Base-by-base conservation (phyloP, 2,113 vertebrate species). In the Anhinga rufa region DNA sequence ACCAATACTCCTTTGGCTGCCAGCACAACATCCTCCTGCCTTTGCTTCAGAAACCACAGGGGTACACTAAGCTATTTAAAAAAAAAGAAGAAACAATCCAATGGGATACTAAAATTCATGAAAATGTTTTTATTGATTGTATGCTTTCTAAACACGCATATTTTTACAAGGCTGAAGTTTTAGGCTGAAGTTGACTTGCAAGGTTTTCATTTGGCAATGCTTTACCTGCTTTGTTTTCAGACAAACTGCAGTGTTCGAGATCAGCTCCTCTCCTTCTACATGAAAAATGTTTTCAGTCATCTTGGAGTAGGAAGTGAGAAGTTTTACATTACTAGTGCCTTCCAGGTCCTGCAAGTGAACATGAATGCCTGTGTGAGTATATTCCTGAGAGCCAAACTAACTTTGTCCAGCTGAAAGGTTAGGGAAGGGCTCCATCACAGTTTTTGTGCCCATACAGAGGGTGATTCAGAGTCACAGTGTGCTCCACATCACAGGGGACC, bases 261-360 rank as follows among this genome's bases (percentile, higher is more conserved):
- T n/a, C 97, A 98, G 51, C 93, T 98, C 80, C 95, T 98, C 42
- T 98, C 97, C 40, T 98, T 99, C 90, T 98, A 98, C 11, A 17
- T 95, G 51, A 95, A 98, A 83, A 89, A 98, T 12, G 96, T 98
- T 82, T 98, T 98, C 89, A 93, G 88, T n/a, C 82, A 70, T 55
- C 92, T 95, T 40, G 74, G 70, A 26, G 49, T 85, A 38, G 58
- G 52, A 74, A 90, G 66, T 21, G 92, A 70, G 55, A 96, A 87
- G 72, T n/a, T 68, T 48, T 71, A 71, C 18, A 25, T 98, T 70
- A 88, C 97, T 60, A 95, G 82, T 84, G 97, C 96, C 65, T 98
- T 98, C 84, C 68, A 91, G 20, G 96, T 91, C 48, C 90, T 98
- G 44, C 92, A 94, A 93, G 82, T 71, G 17, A 96, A 92, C 44